Percentiles rank a stretch among this genome's conserved stretches.
Conservation (phyloP, 2,113 vertebrate species). For the Myiagra hebetior region DNA sequence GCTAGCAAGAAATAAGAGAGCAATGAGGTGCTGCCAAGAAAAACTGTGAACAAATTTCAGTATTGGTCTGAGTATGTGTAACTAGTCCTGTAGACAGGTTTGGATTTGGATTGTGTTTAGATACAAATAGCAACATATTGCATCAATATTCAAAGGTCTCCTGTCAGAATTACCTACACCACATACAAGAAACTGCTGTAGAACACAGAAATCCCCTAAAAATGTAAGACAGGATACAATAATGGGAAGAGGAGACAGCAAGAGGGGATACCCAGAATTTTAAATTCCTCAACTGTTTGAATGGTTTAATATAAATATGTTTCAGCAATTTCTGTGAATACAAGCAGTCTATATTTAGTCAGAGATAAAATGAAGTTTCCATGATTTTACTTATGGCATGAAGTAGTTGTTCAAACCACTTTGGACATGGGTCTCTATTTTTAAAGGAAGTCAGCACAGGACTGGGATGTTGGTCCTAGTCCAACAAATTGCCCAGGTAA, state of each 20-base stretch:
- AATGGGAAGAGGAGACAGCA: background rate
- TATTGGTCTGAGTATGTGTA: background rate
- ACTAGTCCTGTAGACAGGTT: background rate
- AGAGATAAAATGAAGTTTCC: background rate
- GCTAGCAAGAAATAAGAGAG: background rate
- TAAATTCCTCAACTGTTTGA: background rate
- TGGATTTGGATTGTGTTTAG: background rate
- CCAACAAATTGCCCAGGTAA: background rate
- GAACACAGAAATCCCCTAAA: background rate
- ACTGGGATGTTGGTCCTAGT: background rate
- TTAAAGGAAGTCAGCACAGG: background rate
- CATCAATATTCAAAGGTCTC: background rate
- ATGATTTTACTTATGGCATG: background rate
- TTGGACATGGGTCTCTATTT: background rate
- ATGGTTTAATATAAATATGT: background rate
- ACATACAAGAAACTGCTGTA: background rate
- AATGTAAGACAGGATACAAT: background rate
- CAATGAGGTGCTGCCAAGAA: background rate
- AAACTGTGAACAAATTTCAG: background rate
- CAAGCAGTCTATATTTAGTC: background rate
- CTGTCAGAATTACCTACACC: background rate
- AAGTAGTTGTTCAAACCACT: background rate
- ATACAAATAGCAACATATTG: background rate
- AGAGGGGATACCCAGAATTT: background rate
- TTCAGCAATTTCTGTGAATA: background rate